These are phyloP conservation scores for Leptopterna dolabrata DNA, from an alignment of 2,888 invertebrate species.

Conservation along the genomic window DNA sequence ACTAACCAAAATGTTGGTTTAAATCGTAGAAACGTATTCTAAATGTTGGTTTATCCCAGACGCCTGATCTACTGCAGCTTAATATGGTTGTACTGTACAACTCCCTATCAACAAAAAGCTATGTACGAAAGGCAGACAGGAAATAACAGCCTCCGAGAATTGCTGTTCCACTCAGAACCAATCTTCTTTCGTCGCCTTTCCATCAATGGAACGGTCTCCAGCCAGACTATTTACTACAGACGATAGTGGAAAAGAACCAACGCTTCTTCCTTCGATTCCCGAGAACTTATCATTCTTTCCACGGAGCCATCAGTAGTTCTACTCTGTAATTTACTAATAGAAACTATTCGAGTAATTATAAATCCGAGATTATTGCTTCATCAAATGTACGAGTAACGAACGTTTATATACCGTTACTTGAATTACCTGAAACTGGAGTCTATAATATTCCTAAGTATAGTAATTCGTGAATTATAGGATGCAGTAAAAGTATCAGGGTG, in stretches of 20 bases:
- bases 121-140: no score
- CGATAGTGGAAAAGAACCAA: background rate
- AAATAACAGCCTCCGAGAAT: background rate
- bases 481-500: no score
- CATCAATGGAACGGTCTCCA: background rate
- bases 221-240: background rate
- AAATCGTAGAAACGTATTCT: no score
- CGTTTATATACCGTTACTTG: background rate
- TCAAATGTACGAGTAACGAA: background rate
- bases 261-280: background rate
- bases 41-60: no score
- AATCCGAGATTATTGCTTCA: background rate
- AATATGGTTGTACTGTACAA: no score
- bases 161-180: background rate
- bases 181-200: background rate
- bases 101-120: no score
- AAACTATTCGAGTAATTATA: background rate
- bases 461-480: no score
- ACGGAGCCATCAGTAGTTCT: background rate
- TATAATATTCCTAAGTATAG: no score
- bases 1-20: no score
- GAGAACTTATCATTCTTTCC: background rate
- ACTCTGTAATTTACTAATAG: background rate
- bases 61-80: no score
- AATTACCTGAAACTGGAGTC: no score